Evolutionary conservation across 2,888 invertebrate genomes (phyloP), one percentile per base, ranked within the genome.

Genomic region (Andrena trimmerana): DNA sequence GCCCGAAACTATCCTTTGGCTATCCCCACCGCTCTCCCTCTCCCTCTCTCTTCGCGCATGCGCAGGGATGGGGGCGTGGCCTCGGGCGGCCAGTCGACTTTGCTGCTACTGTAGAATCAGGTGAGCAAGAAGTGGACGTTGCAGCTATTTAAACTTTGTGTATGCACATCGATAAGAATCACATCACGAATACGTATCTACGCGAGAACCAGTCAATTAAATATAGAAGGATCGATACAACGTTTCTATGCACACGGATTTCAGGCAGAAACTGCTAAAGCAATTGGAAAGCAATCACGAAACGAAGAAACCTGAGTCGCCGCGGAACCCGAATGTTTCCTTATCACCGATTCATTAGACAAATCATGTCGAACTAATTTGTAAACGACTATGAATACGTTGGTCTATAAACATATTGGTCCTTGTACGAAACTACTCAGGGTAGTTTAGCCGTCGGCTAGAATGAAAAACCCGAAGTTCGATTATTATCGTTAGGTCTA

Each of bases 71-170:
- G 10, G 57, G 57, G 57, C 54, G 54, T 57, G 54, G 27, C 27
- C 57, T 57, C 57, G 57, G 24, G 52, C 57, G 57, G 10, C 57
- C 57, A 57, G 10, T 24, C 10, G 1, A 24, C 27, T 24, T 57
- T 10, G 57, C 10, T 57, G 24, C 57, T 0, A 57, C 20, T 57
- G 10, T 24, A 57, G 57, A 24, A 24, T 57, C 57, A 27, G 24
- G 73, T 79, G 75, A 81, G 77, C 82, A 71, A 76, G 68, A 85
- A 83, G 67, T 85, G 83, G 81, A 87, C 75, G 78, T 86, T 76
- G 65, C 72, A 77, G 81, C 73, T 78, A 42, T 42, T 42, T 42
- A 88, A 82, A 76, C 68, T 71, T 54, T 69, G 72, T 84, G 78
- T 65, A 65, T 73, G 66, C 73, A 79, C 75, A 78, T 80, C 78